A percentile compares a stretch with the other conserved stretches of the same genome.
Conservation (phyloP, 2,797 vertebrate genomes). For the Microctenopoma lineatum region DNA sequence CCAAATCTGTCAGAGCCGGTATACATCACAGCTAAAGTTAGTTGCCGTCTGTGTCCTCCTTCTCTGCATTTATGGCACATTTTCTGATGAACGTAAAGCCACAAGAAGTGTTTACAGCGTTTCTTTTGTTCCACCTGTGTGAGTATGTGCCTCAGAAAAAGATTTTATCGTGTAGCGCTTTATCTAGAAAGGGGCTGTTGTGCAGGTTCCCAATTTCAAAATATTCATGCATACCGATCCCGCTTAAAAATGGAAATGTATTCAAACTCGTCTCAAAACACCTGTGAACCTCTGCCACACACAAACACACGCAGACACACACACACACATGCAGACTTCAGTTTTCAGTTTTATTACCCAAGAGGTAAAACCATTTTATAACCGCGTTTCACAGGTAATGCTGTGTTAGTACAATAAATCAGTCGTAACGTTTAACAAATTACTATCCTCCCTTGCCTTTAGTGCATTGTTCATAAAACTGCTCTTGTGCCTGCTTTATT, state of each 20-base stretch:
- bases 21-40: slow-evolving; percentile 39
- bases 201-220: slow-evolving; percentile 73
- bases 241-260: slow-evolving; percentile 80
- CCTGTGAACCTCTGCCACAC: slow-evolving; percentile 66
- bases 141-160: slow-evolving; percentile 37
- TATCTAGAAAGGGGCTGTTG: slow-evolving; percentile 60
- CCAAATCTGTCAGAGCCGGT: slow-evolving; percentile 40
- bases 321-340: slow-evolving; percentile 27
- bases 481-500: slow-evolving; percentile 9
- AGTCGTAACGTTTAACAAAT: slow-evolving; percentile 48
- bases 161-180: slow-evolving; percentile 69
- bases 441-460: slow-evolving; percentile 32
- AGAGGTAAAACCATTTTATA: slow-evolving; percentile 54
- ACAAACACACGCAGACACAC: slow-evolving; percentile 5
- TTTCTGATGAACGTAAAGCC: slow-evolving; percentile 30
- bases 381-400: slow-evolving; percentile 51
- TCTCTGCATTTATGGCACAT: slow-evolving; percentile 19
- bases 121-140: slow-evolving; percentile 21
- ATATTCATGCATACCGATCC: slow-evolving; percentile 75
- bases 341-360: slow-evolving; percentile 54
- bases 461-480: slow-evolving; percentile 19
- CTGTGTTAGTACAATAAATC: slow-evolving; percentile 44
- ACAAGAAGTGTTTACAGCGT: slow-evolving; percentile 22
- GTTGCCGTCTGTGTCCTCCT: neutral
- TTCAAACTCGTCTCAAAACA: slow-evolving; percentile 75